Conservation (phyloP, 30 jellyfish, hydroid and myxozoan genomes). For the Pseudorhiza aurosa region DNA sequence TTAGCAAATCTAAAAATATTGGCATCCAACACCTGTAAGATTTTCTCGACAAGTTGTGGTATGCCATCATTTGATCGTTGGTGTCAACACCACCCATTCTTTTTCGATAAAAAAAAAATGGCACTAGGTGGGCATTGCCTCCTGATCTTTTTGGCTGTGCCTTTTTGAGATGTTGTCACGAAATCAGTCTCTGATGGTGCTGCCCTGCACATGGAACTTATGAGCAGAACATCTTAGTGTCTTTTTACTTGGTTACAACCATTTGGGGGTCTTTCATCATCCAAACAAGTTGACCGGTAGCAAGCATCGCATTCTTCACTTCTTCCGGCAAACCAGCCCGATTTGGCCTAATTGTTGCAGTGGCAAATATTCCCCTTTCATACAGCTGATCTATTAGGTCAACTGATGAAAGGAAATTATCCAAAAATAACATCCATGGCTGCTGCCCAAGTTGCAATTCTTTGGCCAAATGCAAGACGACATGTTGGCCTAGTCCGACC, state of each 20-base stretch:
- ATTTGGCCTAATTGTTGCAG: slow-evolving; percentile 33
- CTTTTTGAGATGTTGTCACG: slow-evolving; percentile 14
- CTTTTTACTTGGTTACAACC: slow-evolving; percentile 18
- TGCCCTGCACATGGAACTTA: slow-evolving; percentile 19
- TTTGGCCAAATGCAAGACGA: slow-evolving; percentile 16
- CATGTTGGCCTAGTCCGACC: slow-evolving; percentile 15
- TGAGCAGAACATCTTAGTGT: slow-evolving; percentile 16
- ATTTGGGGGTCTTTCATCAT: slow-evolving; percentile 29
- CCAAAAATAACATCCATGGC: slow-evolving; percentile 20
- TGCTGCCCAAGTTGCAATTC: slow-evolving; percentile 10
- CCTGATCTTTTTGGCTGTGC: slow-evolving; percentile 28
- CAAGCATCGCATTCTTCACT: slow-evolving; percentile 18
- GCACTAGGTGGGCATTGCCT: slow-evolving; percentile 32
- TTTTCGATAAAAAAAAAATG: slow-evolving; percentile 14
- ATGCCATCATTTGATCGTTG: slow-evolving; percentile 35
- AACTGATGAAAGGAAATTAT: slow-evolving; percentile 1
- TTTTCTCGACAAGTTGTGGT: slow-evolving; percentile 22
- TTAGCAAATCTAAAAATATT: slow-evolving; percentile 5
- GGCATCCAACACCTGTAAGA: slow-evolving; percentile 46
- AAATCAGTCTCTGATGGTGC: neutral
- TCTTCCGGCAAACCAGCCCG: slow-evolving; percentile 19
- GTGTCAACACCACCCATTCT: slow-evolving; percentile 52
- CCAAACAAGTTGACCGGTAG: slow-evolving; percentile 27
- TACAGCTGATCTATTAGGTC: neutral
- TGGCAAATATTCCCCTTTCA: slow-evolving; percentile 9